Evolutionary conservation across 2,888 invertebrate species (phyloP), one percentile per base, ranked within the genome.

Genomic region (Brachycybe producta): DNA sequence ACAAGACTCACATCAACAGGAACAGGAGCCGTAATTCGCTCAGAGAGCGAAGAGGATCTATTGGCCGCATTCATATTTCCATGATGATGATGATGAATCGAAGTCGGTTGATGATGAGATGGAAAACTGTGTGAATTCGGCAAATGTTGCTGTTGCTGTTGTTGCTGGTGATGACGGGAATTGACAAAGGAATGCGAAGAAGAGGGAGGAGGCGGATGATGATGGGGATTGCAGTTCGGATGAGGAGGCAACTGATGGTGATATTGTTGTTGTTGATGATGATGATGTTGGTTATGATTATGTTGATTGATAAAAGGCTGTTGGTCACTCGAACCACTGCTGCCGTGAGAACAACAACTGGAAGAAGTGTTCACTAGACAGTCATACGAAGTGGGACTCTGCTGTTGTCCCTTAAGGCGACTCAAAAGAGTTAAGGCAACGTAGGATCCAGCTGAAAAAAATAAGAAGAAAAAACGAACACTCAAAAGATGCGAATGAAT

Each of bases 1-100:
- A n/a, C n/a, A n/a, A n/a, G n/a, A 77, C 82, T 82, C 70, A 90
- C 90, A 70, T 88, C 85, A 57, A 88, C 90, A 38, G 87, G 68
- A 52, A 64, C 65, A 24, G 69, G 70, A 17, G 62, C 66, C 7
- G 70, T 68, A 49, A 70, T 66, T 30, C n/a, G n/a, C n/a, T n/a
- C n/a, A n/a, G n/a, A n/a, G n/a, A n/a, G n/a, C n/a, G n/a, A n/a
- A n/a, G 60, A 54, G 13, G 55, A 54, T 46, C 55, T 58, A 28
- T 54, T 52, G 17, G 49, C 39, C 11, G 43, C 38, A 36, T 36
- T 54, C 54, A 54, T 54, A 45, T 54, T 54, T 21, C 52, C 42
- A 48, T 45, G 49, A 53, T 52, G 44, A 55, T 50, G 39, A 48
- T 45, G 49, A 53, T 52, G 44, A 55, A 49, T 51, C 34, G 53